Evolutionary conservation across 2,797 vertebrate genomes (phyloP).

Genomic region (Poecilia wingei): DNA sequence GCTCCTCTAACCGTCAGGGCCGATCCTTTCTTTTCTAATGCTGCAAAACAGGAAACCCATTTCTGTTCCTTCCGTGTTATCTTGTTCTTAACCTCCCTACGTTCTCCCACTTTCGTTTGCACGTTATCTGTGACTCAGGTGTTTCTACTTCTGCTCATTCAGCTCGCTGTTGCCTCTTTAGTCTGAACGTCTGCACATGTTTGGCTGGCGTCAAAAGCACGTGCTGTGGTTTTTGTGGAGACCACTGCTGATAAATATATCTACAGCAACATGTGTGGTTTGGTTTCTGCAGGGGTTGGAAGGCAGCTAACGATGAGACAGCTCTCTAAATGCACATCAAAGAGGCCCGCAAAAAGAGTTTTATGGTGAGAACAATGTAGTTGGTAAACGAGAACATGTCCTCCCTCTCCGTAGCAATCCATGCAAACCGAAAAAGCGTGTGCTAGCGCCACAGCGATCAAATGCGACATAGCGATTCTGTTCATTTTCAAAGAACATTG

Average conservation of each 20-base stretch:
- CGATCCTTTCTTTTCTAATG: conserved; percentile 1
- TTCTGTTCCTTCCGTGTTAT: neutral
- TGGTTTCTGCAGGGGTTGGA: neutral
- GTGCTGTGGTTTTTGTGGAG: neutral
- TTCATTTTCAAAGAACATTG: neutral
- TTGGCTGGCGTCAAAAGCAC: neutral
- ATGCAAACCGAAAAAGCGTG: no score
- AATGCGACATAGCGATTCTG: neutral
- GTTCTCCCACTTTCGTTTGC: conserved; percentile 6
- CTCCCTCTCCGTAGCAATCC: neutral
- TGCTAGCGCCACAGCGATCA: neutral
- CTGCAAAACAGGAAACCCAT: conserved; percentile 6
- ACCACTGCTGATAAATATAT: neutral
- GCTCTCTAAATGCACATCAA: neutral
- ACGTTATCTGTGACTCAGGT: conserved; percentile 6
- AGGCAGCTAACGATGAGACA: neutral
- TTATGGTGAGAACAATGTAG: neutral
- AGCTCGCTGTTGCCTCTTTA: neutral
- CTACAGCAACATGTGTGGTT: neutral
- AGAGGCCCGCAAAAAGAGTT: neutral
- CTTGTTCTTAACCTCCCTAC: neutral
- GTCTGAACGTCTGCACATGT: neutral
- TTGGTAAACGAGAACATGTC: neutral
- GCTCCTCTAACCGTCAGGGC: conserved; percentile 37
- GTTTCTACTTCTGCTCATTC: conserved; percentile 4